A percentile compares a stretch with the other conserved stretches of the same genome.
phyloP scores from a whole-genome alignment of 2,113 vertebrate genomes.

The Brachirus orientalis region DNA sequence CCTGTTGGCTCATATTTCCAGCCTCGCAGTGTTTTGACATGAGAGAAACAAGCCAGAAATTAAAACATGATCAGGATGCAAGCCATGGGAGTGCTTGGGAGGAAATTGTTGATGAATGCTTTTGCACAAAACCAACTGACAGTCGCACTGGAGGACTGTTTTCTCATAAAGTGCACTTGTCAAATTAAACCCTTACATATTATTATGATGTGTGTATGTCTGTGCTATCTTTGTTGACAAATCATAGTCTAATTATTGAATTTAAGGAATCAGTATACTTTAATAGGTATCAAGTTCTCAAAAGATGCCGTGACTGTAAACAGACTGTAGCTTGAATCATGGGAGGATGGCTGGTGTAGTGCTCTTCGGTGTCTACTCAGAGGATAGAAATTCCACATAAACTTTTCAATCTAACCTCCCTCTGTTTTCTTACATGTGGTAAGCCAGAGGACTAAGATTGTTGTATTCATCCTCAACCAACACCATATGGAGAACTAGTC shows the following conservation, averaged over 20 bases:
- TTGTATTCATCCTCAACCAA: no score
- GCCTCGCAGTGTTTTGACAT: slow-evolving; percentile 56
- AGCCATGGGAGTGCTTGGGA: slow-evolving; percentile 32
- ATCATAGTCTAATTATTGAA: neutral
- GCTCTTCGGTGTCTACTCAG: neutral
- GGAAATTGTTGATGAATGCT: slow-evolving; percentile 48
- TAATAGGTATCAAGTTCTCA: neutral
- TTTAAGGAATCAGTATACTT: no score
- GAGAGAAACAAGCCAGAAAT: slow-evolving; percentile 59
- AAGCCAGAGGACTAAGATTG: no score
- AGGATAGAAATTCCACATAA: neutral
- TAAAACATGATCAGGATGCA: slow-evolving; percentile 55
- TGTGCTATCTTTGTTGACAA: slow-evolving; percentile 10
- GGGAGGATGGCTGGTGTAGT: neutral
- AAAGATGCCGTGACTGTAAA: neutral
- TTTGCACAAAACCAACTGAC: slow-evolving; percentile 27
- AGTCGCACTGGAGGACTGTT: slow-evolving; percentile 14
- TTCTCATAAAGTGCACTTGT: slow-evolving; percentile 24
- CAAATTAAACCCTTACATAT: slow-evolving; percentile 21
- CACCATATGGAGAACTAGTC: no score
- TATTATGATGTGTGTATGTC: slow-evolving; percentile 7
- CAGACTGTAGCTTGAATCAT: neutral
- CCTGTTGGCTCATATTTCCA: slow-evolving; percentile 46
- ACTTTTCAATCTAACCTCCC: neutral
- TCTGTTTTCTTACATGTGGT: neutral